Evolutionary conservation across 1,140 invertebrate species (phyloP), one percentile per base, ranked within the genome.

Genomic region (Homarus americanus): DNA sequence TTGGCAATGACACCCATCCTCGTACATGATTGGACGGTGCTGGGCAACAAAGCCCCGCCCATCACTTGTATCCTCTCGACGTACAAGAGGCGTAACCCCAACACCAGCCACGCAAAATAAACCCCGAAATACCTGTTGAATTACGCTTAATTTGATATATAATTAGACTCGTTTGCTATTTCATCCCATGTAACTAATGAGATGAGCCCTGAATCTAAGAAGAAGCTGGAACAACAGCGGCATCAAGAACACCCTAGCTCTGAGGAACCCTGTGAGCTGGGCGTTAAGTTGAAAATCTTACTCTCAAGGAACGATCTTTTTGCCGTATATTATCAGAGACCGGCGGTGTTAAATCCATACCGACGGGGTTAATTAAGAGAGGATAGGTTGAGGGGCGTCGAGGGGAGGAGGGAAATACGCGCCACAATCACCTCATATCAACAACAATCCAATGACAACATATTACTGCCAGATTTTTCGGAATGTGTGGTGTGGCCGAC

Each of bases 111-210:
- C 36, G 49, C 44, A 28, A 87, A 87, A 78, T 34, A 63, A 28
- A 36, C 85, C 75, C 75, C 15, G 34, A 76, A 53, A 38, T 32
- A 58, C 73, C 75, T 20, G 75, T 44, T 17, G 63, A 79, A 87
- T 78, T 87, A 79, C 49, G 85, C 24, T 78, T 87, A 87, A 87
- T 78, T 58, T 87, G 44, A 87, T 78, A 87, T 73, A 63, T 87
- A 87, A 87, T 87, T 87, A 53, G 34, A n/a, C 73, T 78, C 85
- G 85, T 87, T 87, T 87, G 41, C 73, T 58, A 87, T 87, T 87
- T 87, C 85, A 78, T 87, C 53, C 75, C 85, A 32, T 66, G 85
- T 87, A 76, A 58, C 49, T 82, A 82, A 87, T 87, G 85, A 87
- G 85, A 79, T 78, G 85, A 79, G 85, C 73, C 85, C 73, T 63